These are phyloP conservation scores for Cepphus grylle DNA, from an alignment of 2,113 vertebrate species.

Conservation along the genomic window DNA sequence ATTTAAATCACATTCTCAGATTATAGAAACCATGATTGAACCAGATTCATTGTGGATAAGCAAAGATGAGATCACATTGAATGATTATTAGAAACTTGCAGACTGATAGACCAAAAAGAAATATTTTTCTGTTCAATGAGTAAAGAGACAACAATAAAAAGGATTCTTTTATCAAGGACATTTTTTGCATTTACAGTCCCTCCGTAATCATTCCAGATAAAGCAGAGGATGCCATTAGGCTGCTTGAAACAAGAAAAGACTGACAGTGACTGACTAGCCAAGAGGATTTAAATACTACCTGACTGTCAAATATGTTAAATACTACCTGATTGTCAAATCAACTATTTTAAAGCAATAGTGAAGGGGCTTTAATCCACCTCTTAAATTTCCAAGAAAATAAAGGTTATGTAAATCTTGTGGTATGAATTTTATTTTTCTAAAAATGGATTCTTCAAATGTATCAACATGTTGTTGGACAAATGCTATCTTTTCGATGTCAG, in stretches of 20 bases:
- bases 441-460: not conserved
- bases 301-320: too few relatives aligned
- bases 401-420: not conserved
- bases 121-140: not conserved
- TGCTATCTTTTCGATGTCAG: not conserved
- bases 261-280: not conserved
- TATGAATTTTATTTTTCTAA: not conserved
- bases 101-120: not conserved
- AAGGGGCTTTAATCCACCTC: not conserved
- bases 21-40: not conserved
- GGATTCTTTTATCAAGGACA: not conserved
- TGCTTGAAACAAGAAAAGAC: not conserved
- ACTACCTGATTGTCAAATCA: not conserved
- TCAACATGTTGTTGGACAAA: not conserved
- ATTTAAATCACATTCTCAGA: not conserved
- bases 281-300: not conserved
- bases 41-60: not conserved
- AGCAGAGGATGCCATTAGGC: not conserved
- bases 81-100: not conserved
- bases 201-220: not conserved
- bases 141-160: not conserved
- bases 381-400: not conserved
- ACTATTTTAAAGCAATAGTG: not conserved
- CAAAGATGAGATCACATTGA: not conserved
- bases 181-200: not conserved